Evolutionary conservation across 2,113 vertebrate genomes (phyloP).

Genomic region (Desmodus rotundus): DNA sequence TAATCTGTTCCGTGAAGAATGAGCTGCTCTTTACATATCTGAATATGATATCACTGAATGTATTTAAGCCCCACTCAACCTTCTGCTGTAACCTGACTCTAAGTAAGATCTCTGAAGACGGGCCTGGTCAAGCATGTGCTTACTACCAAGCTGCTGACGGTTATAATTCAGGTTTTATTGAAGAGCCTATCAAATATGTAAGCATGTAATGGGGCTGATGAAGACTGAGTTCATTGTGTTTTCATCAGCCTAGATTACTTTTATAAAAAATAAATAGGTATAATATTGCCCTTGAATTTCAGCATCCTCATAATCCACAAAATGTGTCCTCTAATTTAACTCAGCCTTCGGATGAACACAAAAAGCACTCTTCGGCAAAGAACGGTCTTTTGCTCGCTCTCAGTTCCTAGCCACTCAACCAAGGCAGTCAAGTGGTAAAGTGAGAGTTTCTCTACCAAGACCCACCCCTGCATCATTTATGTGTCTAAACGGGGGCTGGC

Average conservation of each 20-base stretch:
- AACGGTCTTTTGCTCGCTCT: not conserved
- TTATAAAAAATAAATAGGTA: slow-evolving; percentile 47
- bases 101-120: slow-evolving; percentile 29
- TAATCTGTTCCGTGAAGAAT: not conserved
- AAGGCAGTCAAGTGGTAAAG: not conserved
- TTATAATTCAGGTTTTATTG: slow-evolving; percentile 52
- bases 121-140: not conserved
- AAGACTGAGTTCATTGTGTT: not conserved
- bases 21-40: not conserved
- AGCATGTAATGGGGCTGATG: slow-evolving; percentile 47
- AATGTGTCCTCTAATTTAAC: slow-evolving; percentile 27
- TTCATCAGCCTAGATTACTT: slow-evolving; percentile 35
- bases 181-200: slow-evolving; percentile 41
- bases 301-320: not conserved
- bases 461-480: not conserved
- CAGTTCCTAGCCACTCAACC: not conserved
- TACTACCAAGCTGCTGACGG: slow-evolving; percentile 6
- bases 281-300: slow-evolving; percentile 33
- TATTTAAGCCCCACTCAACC: not conserved
- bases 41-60: not conserved
- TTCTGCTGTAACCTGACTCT: not conserved
- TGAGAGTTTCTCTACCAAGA: not conserved
- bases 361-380: not conserved
- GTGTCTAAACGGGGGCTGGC: not conserved
- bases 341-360: not conserved